Conservation (phyloP, 2,888 invertebrate genomes). For the Coleophora flavipennella region DNA sequence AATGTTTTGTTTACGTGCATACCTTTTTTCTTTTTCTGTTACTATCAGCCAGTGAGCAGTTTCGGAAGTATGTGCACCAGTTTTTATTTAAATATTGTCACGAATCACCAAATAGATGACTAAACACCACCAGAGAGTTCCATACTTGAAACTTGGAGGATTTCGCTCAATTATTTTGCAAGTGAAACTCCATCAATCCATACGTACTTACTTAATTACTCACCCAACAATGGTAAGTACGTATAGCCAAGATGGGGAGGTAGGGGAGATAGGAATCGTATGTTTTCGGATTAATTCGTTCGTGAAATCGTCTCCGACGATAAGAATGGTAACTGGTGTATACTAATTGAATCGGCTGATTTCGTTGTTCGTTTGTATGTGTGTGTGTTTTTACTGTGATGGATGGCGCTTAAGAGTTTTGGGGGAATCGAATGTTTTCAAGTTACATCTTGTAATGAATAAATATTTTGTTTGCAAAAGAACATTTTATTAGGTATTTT, state of each 20-base stretch:
- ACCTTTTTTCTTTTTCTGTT: too few relatives aligned
- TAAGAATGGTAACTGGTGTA: slow-evolving; percentile 69
- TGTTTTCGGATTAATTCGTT: slow-evolving; percentile 73
- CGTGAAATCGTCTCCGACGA: slow-evolving; percentile 71
- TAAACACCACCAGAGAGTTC: background rate
- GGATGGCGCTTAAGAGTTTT: slow-evolving; percentile 21
- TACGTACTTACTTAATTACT: slow-evolving; percentile 66
- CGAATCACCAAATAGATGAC: too few relatives aligned
- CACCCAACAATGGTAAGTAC: slow-evolving; percentile 48
- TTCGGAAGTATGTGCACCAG: too few relatives aligned
- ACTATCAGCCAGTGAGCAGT: too few relatives aligned
- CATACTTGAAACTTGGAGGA: background rate
- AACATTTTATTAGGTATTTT: too few relatives aligned
- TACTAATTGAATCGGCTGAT: slow-evolving; percentile 73
- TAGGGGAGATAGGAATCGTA: slow-evolving; percentile 66
- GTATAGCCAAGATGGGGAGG: slow-evolving; percentile 42
- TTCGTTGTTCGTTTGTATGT: slow-evolving; percentile 56
- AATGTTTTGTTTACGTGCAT: background rate
- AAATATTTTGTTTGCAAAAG: too few relatives aligned
- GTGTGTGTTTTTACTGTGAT: slow-evolving; percentile 26
- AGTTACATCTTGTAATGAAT: too few relatives aligned
- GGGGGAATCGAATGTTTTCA: too few relatives aligned
- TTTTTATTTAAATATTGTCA: too few relatives aligned
- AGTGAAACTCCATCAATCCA: slow-evolving; percentile 32
- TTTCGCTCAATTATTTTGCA: slow-evolving; percentile 15